Percentiles rank a stretch among this genome's conserved stretches.
Evolutionary conservation across 2,113 vertebrate species (phyloP).

Genomic region (Serilophus lunatus): DNA sequence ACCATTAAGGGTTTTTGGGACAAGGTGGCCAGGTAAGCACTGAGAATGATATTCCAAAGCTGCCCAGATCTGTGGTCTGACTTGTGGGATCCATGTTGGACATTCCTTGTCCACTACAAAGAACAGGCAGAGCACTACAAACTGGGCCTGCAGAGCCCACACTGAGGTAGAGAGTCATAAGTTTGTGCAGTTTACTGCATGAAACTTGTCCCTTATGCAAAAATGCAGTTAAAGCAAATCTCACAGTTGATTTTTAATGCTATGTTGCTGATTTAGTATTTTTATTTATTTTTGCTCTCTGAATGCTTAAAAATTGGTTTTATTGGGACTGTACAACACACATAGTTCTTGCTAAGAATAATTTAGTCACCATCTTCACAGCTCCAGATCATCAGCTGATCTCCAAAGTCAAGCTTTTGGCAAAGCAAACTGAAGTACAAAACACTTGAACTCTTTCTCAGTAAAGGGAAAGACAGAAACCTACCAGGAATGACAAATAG

Average conservation of each 20-base stretch:
- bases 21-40: not conserved
- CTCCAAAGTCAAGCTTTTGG: constrained; percentile 23
- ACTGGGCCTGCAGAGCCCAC: not conserved
- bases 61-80: not conserved
- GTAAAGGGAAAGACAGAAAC: not conserved
- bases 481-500: not conserved
- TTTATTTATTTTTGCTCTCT: constrained; percentile 13
- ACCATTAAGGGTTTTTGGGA: not conserved
- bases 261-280: not conserved
- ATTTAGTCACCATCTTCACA: not conserved
- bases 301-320: not conserved
- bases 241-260: constrained; percentile 19
- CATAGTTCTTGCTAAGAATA: not conserved
- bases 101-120: not conserved
- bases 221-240: not conserved
- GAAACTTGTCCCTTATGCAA: not conserved
- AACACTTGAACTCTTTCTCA: not conserved
- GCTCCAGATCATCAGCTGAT: not conserved
- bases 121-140: not conserved
- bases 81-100: accelerated
- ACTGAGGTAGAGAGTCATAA: not conserved
- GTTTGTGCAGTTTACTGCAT: not conserved
- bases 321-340: not conserved
- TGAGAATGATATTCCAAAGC: not conserved
- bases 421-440: not conserved